Evolutionary conservation across 2,113 vertebrate genomes (phyloP).

Genomic region (Cettia cetti): DNA sequence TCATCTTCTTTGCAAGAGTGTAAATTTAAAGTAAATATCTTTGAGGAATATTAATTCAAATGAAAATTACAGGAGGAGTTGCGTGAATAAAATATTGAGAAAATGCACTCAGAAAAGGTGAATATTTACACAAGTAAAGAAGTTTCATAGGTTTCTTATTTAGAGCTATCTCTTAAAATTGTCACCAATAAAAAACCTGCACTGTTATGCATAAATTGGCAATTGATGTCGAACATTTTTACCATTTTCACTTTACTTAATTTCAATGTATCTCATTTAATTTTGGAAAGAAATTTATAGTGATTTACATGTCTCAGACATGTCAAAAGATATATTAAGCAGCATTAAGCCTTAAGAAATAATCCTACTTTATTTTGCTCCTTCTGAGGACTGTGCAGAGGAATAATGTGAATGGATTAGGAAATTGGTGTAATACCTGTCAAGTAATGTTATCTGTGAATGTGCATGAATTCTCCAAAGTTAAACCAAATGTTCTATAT

Average conservation of each 20-base stretch:
- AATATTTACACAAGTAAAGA: not conserved
- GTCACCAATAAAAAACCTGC: not conserved
- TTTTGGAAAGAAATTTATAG: not conserved
- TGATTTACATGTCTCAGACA: not conserved
- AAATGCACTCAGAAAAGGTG: not conserved
- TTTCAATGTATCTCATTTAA: constrained; percentile 13
- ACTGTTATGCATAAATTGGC: not conserved
- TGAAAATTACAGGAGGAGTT: not conserved
- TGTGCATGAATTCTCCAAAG: not conserved
- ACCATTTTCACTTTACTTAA: not conserved
- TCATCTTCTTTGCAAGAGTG: not conserved
- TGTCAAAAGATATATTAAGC: constrained; percentile 23
- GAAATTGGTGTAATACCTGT: constrained; percentile 1
- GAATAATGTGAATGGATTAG: constrained; percentile 9
- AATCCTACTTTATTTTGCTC: not conserved
- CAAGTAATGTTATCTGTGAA: constrained; percentile 1
- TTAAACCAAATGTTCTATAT: not conserved
- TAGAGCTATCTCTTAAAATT: not conserved
- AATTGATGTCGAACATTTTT: constrained; percentile 1
- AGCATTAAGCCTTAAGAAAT: constrained; percentile 8
- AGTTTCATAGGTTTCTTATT: not conserved
- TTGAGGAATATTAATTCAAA: not conserved
- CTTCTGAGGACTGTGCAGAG: not conserved
- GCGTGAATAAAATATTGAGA: not conserved
- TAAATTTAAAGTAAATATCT: not conserved